These are phyloP conservation scores for Mormoops blainvillei DNA, from an alignment of 2,113 vertebrate species.

Conservation along the genomic window DNA sequence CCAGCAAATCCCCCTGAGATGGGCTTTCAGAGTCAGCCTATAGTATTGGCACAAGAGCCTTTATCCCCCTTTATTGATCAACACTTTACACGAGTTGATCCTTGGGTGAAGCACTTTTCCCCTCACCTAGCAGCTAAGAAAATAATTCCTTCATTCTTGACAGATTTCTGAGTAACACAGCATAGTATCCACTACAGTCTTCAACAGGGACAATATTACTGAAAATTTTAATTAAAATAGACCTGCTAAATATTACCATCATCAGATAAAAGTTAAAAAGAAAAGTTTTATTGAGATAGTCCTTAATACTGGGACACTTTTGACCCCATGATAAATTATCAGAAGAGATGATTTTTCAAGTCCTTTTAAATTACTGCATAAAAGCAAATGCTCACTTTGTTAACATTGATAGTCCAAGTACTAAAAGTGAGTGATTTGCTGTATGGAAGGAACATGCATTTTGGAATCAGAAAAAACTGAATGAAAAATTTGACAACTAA, in stretches of 20 bases:
- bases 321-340: neutral
- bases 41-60: neutral
- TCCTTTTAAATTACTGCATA: neutral
- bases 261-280: neutral
- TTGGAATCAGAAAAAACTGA: neutral
- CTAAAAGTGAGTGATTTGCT: neutral
- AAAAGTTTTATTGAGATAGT: neutral
- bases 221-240: neutral
- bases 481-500: neutral
- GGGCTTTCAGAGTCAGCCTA: neutral
- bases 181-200: neutral
- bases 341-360: neutral
- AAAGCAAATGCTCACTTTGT: constrained; percentile 9
- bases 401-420: neutral
- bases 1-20: neutral
- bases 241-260: neutral
- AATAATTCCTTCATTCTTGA: neutral
- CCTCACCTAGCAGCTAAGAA: neutral
- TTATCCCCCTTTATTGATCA: neutral
- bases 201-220: neutral
- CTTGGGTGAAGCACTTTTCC: neutral
- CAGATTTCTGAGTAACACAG: neutral
- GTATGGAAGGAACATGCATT: neutral
- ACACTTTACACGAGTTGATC: neutral
- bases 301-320: neutral